phyloP scores from a whole-genome alignment of 2,797 vertebrate genomes.

The Sebastes steindachneri region DNA sequence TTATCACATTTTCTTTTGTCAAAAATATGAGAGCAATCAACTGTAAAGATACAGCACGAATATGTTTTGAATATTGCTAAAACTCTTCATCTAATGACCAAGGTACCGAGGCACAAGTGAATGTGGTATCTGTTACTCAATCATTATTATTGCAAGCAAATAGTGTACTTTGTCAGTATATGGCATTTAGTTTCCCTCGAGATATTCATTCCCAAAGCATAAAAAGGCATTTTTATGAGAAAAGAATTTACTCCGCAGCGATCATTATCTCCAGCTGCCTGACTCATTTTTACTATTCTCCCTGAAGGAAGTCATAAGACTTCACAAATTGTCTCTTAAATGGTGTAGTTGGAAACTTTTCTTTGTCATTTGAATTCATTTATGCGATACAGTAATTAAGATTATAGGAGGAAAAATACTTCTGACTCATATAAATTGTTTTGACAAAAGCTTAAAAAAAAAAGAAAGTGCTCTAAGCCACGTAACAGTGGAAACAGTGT shows the following conservation, averaged over 20 bases:
- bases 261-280: constrained; percentile 61
- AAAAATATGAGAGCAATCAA: constrained; percentile 10
- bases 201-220: constrained; percentile 61
- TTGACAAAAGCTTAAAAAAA: not conserved
- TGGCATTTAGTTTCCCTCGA: constrained; percentile 35
- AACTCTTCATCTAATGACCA: not conserved
- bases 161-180: constrained; percentile 53
- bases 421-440: constrained; percentile 14
- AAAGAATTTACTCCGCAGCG: constrained; percentile 42
- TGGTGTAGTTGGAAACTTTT: constrained; percentile 44
- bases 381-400: constrained; percentile 49
- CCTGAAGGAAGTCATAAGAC: constrained; percentile 50
- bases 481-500: not conserved
- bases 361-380: constrained; percentile 28
- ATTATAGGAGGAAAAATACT: constrained; percentile 18
- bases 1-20: not conserved
- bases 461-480: not conserved
- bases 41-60: not conserved
- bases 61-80: not conserved
- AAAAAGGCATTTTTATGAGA: constrained; percentile 59
- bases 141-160: constrained; percentile 44
- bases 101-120: not conserved
- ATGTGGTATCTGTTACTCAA: constrained; percentile 15
- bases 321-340: constrained; percentile 55
- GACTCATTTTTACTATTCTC: constrained; percentile 56